These are phyloP conservation scores for Paratilapia polleni DNA, from an alignment of 2,113 vertebrate species.

Conservation along the genomic window DNA sequence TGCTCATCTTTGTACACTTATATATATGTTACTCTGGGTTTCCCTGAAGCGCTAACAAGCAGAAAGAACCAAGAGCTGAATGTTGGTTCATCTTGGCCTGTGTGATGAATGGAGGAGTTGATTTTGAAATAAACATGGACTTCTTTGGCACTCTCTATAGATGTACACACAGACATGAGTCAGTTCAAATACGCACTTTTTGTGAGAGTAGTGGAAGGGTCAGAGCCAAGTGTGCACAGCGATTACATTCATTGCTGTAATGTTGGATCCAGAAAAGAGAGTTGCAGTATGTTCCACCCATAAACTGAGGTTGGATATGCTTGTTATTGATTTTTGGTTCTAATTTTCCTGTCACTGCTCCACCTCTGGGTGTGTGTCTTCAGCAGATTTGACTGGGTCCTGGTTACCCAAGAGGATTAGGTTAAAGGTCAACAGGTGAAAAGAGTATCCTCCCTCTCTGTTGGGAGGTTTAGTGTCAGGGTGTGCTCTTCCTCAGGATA, in stretches of 20 bases:
- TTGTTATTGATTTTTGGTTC: conserved; percentile 18
- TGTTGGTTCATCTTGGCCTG: conserved; percentile 16
- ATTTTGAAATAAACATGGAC: conserved; percentile 51
- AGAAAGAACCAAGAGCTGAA: conserved; percentile 23
- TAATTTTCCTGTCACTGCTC: neutral
- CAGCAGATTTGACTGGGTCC: conserved; percentile 11
- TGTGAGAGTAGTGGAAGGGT: neutral
- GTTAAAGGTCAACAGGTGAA: conserved; percentile 52
- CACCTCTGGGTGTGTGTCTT: conserved; percentile 25
- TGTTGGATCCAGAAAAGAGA: conserved; percentile 25
- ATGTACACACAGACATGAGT: conserved; percentile 27
- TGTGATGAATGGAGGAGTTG: neutral
- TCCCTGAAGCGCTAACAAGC: neutral
- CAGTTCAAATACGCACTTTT: conserved; percentile 9
- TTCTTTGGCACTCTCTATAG: conserved; percentile 24
- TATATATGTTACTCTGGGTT: neutral
- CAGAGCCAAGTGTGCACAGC: conserved; percentile 28
- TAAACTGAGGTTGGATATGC: neutral
- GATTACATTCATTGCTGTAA: conserved; percentile 13
- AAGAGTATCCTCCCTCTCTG: conserved; percentile 39
- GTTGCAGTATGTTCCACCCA: neutral
- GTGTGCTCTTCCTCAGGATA: conserved; percentile 61
- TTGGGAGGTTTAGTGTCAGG: conserved; percentile 41
- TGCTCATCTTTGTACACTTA: neutral
- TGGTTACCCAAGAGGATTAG: conserved; percentile 24